Conservation (phyloP, 2,113 vertebrate species). For the Percopsis transmontana region DNA sequence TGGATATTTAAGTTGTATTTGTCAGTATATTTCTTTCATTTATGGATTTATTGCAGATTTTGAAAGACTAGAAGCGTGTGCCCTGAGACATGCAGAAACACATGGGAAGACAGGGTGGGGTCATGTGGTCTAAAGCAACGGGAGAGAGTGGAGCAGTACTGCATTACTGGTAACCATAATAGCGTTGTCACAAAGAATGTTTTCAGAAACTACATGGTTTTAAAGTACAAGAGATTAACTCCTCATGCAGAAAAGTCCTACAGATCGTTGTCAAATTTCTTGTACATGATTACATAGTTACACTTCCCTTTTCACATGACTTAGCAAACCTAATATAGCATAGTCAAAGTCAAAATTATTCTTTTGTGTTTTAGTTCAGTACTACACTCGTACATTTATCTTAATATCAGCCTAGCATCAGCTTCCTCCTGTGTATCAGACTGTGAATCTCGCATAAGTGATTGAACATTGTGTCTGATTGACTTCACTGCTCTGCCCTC, state of each 20-base stretch:
- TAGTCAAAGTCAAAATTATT: too few relatives aligned
- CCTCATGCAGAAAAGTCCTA: too few relatives aligned
- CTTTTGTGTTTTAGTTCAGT: too few relatives aligned
- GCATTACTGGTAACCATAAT: not conserved
- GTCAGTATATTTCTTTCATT: slow-evolving; percentile 62
- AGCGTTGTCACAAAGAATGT: not conserved
- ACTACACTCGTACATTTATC: too few relatives aligned
- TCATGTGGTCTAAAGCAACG: slow-evolving; percentile 4
- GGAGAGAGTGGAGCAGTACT: slow-evolving; percentile 16
- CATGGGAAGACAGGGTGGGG: slow-evolving; percentile 21
- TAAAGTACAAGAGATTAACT: not conserved
- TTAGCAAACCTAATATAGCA: too few relatives aligned
- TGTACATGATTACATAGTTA: too few relatives aligned
- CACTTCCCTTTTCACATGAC: too few relatives aligned
- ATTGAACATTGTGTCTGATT: not conserved
- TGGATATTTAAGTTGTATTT: slow-evolving; percentile 53
- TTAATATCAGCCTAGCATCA: too few relatives aligned
- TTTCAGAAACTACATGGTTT: not conserved
- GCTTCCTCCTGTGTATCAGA: too few relatives aligned
- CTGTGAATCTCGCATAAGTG: too few relatives aligned
- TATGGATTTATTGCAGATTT: slow-evolving; percentile 53
- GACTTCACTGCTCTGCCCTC: not conserved
- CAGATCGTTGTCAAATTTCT: too few relatives aligned
- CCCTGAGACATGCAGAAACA: slow-evolving; percentile 39
- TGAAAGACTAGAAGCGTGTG: slow-evolving; percentile 49